Conservation (phyloP, 2,797 vertebrate species). For the Lacerta viridis region DNA sequence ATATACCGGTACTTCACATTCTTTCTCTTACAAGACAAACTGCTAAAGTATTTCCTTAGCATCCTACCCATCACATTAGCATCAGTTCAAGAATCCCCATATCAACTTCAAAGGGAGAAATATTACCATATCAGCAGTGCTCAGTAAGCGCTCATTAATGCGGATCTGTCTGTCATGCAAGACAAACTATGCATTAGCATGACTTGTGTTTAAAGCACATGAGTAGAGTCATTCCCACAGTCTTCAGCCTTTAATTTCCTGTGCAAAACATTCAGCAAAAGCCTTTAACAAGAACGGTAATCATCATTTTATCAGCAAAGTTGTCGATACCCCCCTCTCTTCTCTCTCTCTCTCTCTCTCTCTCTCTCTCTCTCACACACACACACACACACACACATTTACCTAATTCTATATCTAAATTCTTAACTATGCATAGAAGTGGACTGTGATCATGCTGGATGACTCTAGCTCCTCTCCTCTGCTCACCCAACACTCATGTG, state of each 20-base stretch:
- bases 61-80: background rate
- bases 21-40: background rate
- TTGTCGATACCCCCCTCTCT: background rate
- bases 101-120: conserved; percentile 5
- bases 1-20: background rate
- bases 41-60: conserved; percentile 10
- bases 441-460: background rate
- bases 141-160: conserved; percentile 25
- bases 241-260: background rate
- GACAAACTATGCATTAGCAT: background rate
- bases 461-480: background rate
- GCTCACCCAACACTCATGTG: background rate
- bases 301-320: conserved; percentile 24
- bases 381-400: background rate
- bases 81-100: background rate
- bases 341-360: too few relatives aligned
- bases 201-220: conserved; percentile 31
- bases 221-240: background rate
- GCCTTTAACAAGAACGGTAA: conserved; percentile 3
- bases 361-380: too few relatives aligned
- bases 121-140: background rate
- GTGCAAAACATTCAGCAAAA: conserved; percentile 13
- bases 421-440: background rate
- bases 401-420: background rate
- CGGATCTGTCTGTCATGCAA: rapidly evolving